phyloP scores from a whole-genome alignment of 2,113 vertebrate genomes.

The Rissa tridactyla region DNA sequence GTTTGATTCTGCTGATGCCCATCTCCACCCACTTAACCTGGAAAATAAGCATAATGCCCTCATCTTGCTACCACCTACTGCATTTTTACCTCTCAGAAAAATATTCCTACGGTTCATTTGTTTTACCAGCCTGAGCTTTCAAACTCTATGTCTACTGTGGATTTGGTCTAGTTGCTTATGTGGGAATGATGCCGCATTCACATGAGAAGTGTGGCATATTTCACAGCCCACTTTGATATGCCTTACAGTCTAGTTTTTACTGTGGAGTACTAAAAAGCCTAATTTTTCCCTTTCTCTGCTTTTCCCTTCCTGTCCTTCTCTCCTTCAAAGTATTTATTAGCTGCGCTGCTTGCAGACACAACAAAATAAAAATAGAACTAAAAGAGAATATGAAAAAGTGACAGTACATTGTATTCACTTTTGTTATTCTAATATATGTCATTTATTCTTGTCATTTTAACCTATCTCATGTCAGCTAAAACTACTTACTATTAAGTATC shows the following conservation, averaged over 20 bases:
- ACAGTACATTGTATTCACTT: neutral
- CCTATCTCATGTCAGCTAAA: neutral
- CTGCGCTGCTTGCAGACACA: neutral
- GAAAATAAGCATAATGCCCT: neutral
- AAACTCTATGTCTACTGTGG: neutral
- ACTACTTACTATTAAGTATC: neutral
- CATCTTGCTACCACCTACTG: neutral
- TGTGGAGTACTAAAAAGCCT: neutral
- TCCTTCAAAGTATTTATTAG: neutral
- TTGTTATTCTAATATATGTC: neutral
- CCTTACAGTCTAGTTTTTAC: neutral
- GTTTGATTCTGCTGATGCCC: neutral
- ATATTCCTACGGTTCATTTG: neutral
- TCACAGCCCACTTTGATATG: neutral
- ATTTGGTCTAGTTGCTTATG: neutral
- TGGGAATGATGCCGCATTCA: fast-evolving
- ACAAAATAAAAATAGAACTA: neutral
- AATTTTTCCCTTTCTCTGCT: neutral
- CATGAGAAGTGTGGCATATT: fast-evolving
- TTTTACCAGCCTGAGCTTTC: neutral
- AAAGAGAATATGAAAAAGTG: neutral
- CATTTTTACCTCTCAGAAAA: neutral
- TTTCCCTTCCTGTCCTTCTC: neutral
- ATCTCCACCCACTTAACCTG: neutral
- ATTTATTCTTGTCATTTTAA: neutral